Base-by-base conservation (phyloP, 1,140 invertebrate genomes). In the Drosophila pallidifrons region DNA sequence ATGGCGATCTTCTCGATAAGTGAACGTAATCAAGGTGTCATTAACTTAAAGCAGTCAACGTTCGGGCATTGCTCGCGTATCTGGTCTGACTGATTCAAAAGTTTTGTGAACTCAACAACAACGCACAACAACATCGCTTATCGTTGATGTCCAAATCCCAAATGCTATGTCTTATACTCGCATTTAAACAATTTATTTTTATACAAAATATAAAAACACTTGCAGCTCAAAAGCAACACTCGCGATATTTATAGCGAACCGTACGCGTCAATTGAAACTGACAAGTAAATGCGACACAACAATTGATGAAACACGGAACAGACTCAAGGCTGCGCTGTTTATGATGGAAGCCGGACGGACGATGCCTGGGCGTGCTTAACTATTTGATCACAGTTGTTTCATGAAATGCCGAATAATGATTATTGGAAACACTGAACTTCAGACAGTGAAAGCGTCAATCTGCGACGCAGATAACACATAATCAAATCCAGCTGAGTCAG, bases 11-110 rank as follows among this genome's bases (percentile, higher is more conserved):
- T 1, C 49, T 45, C 63, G 41, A 65, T 65, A 65, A 65, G 51
- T 25, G 20, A 30, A 54, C 41, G 69, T 71, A 71, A 74, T 74
- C 57, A 20, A 13, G 30, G 57, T 61, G 71, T 74, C 65, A 74
- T 74, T 69, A 69, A 69, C 71, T 69, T 69, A 32, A 30, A 32
- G n/a, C 71, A 69, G 49, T 60, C 65, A 74, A 74, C 43, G 71
- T 25, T 69, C 65, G 71, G 65, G 49, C 65, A 74, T 57, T 74
- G 71, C 47, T 61, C 57, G 49, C 49, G 47, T 74, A 61, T 74
- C 55, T 68, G 64, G 41, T 30, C 46, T 20, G 49, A 30, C 41
- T 61, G 71, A 55, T 61, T 49, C 71, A 55, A 74, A 61, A 67
- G 41, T 20, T n/a, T 46, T 52, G 47, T 67, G 28, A 57, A 59